A percentile compares a stretch with the other conserved stretches of the same genome.
Evolutionary conservation across 2,113 vertebrate genomes (phyloP).

Genomic region (Brienomyrus brachyistius): DNA sequence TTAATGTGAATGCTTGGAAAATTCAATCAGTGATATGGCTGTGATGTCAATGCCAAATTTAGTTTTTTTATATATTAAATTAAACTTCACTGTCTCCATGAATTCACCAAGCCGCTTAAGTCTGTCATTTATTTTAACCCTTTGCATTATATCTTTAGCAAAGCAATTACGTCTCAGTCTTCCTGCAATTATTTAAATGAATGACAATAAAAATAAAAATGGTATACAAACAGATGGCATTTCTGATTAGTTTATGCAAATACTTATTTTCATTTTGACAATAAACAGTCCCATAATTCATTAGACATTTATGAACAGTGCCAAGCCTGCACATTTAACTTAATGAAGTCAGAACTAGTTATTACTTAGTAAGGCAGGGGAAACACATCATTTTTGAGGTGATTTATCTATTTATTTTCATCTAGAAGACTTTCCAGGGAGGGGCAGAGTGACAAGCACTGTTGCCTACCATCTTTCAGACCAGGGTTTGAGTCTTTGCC

Average conservation of each 20-base stretch:
- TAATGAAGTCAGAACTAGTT: not conserved
- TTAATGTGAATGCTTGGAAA: not conserved
- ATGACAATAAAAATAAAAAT: conserved; percentile 9
- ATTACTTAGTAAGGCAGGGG: not conserved
- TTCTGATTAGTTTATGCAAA: not conserved
- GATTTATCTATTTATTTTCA: not conserved
- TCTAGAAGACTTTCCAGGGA: not conserved
- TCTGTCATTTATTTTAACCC: not conserved
- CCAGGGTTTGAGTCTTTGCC: not conserved
- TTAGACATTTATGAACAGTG: conserved; percentile 10
- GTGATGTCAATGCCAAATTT: not conserved
- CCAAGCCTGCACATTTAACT: not conserved
- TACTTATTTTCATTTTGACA: conserved; percentile 16
- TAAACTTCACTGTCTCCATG: not conserved
- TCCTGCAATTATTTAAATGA: not conserved
- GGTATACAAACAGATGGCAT: conserved; percentile 27
- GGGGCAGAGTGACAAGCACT: not conserved
- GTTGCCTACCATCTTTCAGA: not conserved
- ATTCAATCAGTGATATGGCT: not conserved
- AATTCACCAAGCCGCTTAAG: not conserved
- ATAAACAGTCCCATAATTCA: not conserved
- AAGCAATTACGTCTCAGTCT: not conserved
- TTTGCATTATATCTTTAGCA: not conserved
- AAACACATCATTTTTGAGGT: not conserved
- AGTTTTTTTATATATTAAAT: not conserved